Percentiles rank a stretch among this genome's conserved stretches.
phyloP scores from a whole-genome alignment of 2,797 vertebrate species.

The Garrulus glandarius region DNA sequence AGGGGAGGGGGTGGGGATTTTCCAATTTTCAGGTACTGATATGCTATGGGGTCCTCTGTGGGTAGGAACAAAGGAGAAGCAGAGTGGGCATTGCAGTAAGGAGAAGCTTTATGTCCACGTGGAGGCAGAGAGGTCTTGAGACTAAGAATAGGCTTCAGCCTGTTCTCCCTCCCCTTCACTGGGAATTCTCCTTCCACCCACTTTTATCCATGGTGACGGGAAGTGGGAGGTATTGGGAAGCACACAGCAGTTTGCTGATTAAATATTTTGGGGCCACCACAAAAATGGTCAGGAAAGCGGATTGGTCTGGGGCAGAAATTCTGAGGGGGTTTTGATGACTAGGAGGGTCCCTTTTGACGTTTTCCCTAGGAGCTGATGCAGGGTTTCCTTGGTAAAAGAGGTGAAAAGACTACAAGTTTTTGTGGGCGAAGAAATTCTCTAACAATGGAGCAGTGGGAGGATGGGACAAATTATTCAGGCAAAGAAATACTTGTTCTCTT shows the following conservation, averaged over 20 bases:
- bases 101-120: rapidly evolving
- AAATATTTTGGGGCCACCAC: not conserved
- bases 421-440: not conserved
- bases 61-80: not conserved
- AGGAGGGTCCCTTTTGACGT: rapidly evolving
- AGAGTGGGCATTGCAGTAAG: rapidly evolving
- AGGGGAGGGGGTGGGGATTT: not conserved
- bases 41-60: not conserved
- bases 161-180: not conserved
- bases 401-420: not conserved
- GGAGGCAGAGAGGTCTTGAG: not conserved
- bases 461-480: not conserved
- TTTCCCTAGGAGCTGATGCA: not conserved
- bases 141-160: not conserved
- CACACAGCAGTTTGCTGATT: not conserved
- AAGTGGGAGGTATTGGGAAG: not conserved
- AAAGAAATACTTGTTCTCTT: not conserved
- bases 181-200: not conserved
- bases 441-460: not conserved
- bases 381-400: not conserved
- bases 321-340: not conserved
- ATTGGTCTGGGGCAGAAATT: not conserved
- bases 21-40: not conserved
- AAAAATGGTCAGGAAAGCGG: not conserved
- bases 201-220: not conserved